Evolutionary conservation across 2,888 invertebrate genomes (phyloP).

Genomic region (Erebia aethiops): DNA sequence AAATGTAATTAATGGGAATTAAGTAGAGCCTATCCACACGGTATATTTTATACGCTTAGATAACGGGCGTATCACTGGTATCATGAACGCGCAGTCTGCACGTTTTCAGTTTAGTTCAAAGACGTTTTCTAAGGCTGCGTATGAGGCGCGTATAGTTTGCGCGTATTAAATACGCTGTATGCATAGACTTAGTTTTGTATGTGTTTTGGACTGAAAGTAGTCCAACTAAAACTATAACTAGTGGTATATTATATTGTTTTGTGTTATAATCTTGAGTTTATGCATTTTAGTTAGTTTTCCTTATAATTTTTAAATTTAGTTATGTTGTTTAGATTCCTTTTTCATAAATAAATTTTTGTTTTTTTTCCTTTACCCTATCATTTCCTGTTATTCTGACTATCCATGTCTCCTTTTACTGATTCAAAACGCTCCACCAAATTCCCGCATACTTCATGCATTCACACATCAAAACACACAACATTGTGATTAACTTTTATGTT

Average conservation of each 20-base stretch:
- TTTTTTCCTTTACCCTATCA: slow-evolving; percentile 21
- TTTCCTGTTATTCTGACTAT: slow-evolving; percentile 1
- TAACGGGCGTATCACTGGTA: too few relatives aligned
- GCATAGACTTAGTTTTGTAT: too few relatives aligned
- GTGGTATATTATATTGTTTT: slow-evolving; percentile 34
- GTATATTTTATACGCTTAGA: too few relatives aligned
- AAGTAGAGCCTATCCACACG: not conserved
- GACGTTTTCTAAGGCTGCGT: too few relatives aligned
- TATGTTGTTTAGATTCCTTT: slow-evolving; percentile 25
- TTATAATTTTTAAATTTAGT: slow-evolving; percentile 17
- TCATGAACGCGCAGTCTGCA: too few relatives aligned
- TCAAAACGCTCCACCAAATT: slow-evolving; percentile 16
- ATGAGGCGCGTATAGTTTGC: too few relatives aligned
- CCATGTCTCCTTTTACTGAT: not conserved
- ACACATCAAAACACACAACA: not conserved
- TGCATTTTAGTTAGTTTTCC: not conserved
- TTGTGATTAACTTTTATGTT: slow-evolving; percentile 27
- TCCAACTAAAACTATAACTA: too few relatives aligned
- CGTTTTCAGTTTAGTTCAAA: too few relatives aligned
- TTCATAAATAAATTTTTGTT: slow-evolving; percentile 31
- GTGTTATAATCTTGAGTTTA: slow-evolving; percentile 32
- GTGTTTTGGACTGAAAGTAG: too few relatives aligned
- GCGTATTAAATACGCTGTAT: too few relatives aligned
- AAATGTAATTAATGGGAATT: not conserved
- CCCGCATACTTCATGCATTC: slow-evolving; percentile 23